Evolutionary conservation across 2,888 invertebrate genomes (phyloP), one percentile per base, ranked within the genome.

Genomic region (Pseudococcus jackbeardsleyi): DNA sequence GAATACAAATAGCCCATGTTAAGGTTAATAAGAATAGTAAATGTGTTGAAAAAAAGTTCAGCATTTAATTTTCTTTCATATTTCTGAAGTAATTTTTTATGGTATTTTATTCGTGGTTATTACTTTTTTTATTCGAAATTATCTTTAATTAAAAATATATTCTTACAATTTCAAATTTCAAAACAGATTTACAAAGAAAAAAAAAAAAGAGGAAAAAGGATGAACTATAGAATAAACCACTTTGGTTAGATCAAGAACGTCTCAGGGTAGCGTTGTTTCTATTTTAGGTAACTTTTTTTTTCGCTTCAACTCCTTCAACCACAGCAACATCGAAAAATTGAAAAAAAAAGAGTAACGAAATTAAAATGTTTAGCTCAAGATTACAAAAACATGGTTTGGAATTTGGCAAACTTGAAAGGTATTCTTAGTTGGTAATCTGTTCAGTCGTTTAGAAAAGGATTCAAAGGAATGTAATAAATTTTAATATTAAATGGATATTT

Each of bases 1-100:
- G 79, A 82, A 82, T 82, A 82, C 12, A 82, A 82, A 82, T 82
- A 46, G 46, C 79, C 79, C 26, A 19, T 46, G 22, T 46, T 17
- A 77, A 19, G 39, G 3, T 77, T 82, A 46, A 19, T 46, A 82
- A 17, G 79, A 46, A 82, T n/a, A 11, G 79, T 17, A 42, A 82
- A 82, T 46, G 46, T 5, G 33, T 72, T 26, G 33, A 11, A 1
- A 8, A 3, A 39, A 42, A 6, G 9, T 42, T 42, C 42, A 42
- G 42, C 26, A 8, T 46, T n/a, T 11, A 42, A 82, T 46, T 0
- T n/a, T 82, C n/a, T 82, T 82, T 46, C 46, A 46, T 11, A 0
- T 46, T 82, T 19, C 19, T 12, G 9, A 79, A 79, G 11, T 5
- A 0, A 22, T 22, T 64, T 22, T 33, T 72, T 17, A 12, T 26